phyloP scores from a whole-genome alignment of 2,113 vertebrate genomes.

The Motacilla alba region DNA sequence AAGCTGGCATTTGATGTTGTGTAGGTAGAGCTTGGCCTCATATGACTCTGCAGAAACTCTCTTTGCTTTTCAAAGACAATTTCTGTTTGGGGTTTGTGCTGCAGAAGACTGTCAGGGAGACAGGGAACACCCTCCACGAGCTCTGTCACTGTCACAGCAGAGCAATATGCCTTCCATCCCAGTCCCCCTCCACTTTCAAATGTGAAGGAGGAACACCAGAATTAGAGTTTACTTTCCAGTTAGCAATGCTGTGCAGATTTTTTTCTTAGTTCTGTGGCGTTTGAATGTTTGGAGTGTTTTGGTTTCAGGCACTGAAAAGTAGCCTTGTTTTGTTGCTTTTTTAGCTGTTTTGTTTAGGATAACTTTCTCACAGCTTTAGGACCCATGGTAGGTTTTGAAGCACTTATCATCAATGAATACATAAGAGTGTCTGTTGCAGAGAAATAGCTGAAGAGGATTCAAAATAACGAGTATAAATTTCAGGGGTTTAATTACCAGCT shows the following conservation, averaged over 20 bases:
- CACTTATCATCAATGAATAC: neutral
- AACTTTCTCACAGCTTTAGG: neutral
- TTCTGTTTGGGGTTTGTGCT: neutral
- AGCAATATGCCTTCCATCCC: neutral
- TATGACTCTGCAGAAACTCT: neutral
- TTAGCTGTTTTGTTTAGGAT: neutral
- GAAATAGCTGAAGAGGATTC: slow-evolving; percentile 10
- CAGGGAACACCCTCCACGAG: fast-evolving
- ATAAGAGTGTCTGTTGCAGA: neutral
- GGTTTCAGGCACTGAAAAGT: neutral
- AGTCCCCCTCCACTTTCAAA: neutral
- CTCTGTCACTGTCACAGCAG: neutral
- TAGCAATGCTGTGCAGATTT: neutral
- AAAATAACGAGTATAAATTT: slow-evolving; percentile 39
- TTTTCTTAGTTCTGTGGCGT: neutral
- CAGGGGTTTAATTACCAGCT: slow-evolving; percentile 47
- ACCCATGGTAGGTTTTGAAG: neutral
- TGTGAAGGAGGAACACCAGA: neutral
- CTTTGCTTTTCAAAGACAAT: neutral
- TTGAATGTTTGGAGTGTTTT: neutral
- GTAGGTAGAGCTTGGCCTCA: neutral
- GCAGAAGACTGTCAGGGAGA: neutral
- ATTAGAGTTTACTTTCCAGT: neutral
- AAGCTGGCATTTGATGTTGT: neutral
- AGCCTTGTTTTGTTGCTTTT: neutral